Base-by-base conservation (phyloP, 2,888 invertebrate genomes). In the Gymnocheta viridis region DNA sequence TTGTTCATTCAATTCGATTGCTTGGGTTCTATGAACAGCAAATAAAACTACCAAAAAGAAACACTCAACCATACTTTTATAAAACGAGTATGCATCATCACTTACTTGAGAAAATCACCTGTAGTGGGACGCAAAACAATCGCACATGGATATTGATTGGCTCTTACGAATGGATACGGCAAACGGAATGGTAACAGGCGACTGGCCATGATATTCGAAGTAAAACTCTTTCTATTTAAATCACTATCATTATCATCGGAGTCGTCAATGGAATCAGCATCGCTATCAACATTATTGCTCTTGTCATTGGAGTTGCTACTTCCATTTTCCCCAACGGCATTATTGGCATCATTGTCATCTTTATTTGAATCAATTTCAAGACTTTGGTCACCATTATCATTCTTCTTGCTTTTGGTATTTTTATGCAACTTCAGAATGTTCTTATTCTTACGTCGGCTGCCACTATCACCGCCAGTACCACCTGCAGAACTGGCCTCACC, bases 31-130 rank as follows among this genome's bases (percentile, higher is more conserved):
- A n/a, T n/a, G n/a, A n/a, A n/a, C n/a, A n/a, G n/a, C n/a, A n/a
- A n/a, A n/a, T n/a, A n/a, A n/a, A n/a, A n/a, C n/a, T n/a, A n/a
- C n/a, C n/a, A 27, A 6, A 35, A 44, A 9, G 51, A 24, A 19
- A 29, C 22, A 47, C 14, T 32, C 17, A 56, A 12, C 44, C 29
- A 82, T 24, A 51, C 0, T 62, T 29, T 4, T 24, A 17, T 27
- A 2, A 1, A 12, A 32, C n/a, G 19, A 0, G 24, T 41, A 47
- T 22, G 32, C 14, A 4, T 32, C 54, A 56, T 54, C 47, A 93
- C 94, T 94, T 93, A 96, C 97, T 96, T 95, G 79, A 98, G 93
- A 92, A 98, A 98, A 93, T 96, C 96, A 67, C 98, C 98, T 85
- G 93, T 93, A 4, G 98, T 97, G 77, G 98, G 98, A 91, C 96